A percentile compares a stretch with the other conserved stretches of the same genome.
Conservation (phyloP, 2,113 vertebrate species). For the Hippolais icterina region DNA sequence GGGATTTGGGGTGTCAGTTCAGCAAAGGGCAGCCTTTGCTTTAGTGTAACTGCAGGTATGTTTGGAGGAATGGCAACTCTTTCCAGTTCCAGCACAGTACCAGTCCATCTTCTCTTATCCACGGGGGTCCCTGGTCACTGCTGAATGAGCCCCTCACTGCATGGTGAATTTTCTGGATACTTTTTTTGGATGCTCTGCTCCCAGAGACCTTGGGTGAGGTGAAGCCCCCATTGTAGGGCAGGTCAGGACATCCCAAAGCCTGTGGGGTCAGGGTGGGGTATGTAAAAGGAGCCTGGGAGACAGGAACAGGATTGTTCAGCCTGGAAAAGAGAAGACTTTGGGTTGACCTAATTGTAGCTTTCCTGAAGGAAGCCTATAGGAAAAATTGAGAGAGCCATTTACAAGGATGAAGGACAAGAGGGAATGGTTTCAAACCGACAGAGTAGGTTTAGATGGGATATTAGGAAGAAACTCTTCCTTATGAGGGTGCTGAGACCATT, state of each 20-base stretch:
- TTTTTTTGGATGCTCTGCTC: neutral
- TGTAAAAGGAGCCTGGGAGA: neutral
- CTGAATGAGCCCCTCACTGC: neutral
- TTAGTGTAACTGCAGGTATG: neutral
- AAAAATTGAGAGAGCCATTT: neutral
- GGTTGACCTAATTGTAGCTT: neutral
- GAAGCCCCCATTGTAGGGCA: neutral
- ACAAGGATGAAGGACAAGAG: neutral
- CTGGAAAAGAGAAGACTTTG: neutral
- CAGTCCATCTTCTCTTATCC: neutral
- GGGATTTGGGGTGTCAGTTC: fast-evolving
- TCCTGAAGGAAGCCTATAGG: neutral
- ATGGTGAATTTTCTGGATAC: neutral
- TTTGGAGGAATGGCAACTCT: neutral
- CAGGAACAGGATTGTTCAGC: neutral
- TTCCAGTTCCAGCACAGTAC: neutral
- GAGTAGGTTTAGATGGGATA: neutral
- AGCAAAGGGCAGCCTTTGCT: neutral
- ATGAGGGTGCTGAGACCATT: neutral
- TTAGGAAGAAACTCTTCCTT: neutral
- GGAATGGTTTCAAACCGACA: neutral
- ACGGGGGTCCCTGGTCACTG: neutral
- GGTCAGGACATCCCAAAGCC: neutral
- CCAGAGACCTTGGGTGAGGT: fast-evolving
- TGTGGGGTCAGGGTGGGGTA: neutral